Evolutionary conservation across 1,140 invertebrate species (phyloP).

Genomic region (Eupristina koningsbergeri): DNA sequence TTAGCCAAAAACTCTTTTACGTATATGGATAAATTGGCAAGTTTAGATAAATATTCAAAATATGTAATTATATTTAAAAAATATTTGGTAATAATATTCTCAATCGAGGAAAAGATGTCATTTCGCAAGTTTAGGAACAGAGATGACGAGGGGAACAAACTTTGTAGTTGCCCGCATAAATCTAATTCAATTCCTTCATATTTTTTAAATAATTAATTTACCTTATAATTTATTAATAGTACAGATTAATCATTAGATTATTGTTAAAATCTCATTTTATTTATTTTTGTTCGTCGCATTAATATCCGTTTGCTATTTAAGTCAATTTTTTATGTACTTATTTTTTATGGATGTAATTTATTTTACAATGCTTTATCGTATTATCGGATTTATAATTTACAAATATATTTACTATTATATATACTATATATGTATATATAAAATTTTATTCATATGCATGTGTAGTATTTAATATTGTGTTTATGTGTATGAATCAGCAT

Average conservation of each 20-base stretch:
- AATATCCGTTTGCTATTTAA: background rate
- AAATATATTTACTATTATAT: conserved; percentile 50
- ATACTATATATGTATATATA: conserved; percentile 50
- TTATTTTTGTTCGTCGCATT: conserved; percentile 39
- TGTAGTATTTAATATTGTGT: background rate
- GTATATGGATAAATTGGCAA: no score
- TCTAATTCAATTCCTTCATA: conserved; percentile 72
- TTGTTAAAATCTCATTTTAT: conserved; percentile 50
- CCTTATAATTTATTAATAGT: conserved; percentile 69
- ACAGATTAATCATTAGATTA: conserved; percentile 61
- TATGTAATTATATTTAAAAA: no score
- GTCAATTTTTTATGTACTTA: conserved; percentile 50
- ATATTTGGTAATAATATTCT: no score
- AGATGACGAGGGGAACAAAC: conserved; percentile 65
- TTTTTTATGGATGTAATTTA: conserved; percentile 58
- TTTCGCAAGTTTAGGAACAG: conserved; percentile 57
- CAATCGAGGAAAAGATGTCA: conserved; percentile 19
- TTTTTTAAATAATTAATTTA: conserved; percentile 66
- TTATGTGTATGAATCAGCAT: background rate
- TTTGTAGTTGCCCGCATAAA: conserved; percentile 61
- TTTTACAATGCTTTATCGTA: conserved; percentile 57
- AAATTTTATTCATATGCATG: conserved; percentile 37
- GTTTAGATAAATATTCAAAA: no score
- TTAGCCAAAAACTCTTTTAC: no score
- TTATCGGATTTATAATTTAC: conserved; percentile 56